phyloP scores from a whole-genome alignment of 37 sponge, comb jelly and placozoan species.

The Amphimedon queenslandica region DNA sequence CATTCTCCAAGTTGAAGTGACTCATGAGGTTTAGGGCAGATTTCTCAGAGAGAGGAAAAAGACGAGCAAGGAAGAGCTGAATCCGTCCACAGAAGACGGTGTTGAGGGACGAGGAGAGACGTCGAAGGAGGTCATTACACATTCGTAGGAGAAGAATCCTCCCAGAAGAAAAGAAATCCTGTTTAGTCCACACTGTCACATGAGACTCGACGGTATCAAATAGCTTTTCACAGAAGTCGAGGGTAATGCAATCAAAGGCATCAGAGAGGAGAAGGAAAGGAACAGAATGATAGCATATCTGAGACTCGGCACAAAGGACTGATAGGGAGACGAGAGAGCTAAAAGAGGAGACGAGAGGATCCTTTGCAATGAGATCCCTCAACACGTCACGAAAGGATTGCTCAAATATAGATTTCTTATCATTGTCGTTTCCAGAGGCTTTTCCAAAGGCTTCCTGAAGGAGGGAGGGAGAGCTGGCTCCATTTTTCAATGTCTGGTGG shows the following conservation, averaged over 20 bases:
- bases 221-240: constrained; percentile 72
- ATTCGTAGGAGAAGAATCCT: constrained; percentile 83
- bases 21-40: constrained; percentile 95
- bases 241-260: constrained; percentile 78
- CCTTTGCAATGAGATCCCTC: constrained; percentile 15
- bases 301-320: constrained; percentile 34
- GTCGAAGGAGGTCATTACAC: constrained; percentile 92
- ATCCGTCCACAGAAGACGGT: constrained; percentile 98
- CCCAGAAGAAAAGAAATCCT: constrained; percentile 72
- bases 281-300: constrained; percentile 51
- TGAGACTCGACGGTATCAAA: constrained; percentile 74
- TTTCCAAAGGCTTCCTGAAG: constrained; percentile 27
- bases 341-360: background rate
- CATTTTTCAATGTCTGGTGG: no score
- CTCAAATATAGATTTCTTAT: constrained; percentile 79
- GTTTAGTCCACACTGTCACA: constrained; percentile 61
- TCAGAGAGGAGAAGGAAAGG: constrained; percentile 91
- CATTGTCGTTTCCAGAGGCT: constrained; percentile 39
- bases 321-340: constrained; percentile 39
- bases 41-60: constrained; percentile 95
- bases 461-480: constrained; percentile 5
- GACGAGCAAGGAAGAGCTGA: constrained; percentile 91
- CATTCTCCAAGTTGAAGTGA: constrained; percentile 96
- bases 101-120: constrained; percentile 84
- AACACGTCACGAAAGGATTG: constrained; percentile 84